phyloP scores from a whole-genome alignment of 2,888 invertebrate genomes.

The Microchrysa polita region DNA sequence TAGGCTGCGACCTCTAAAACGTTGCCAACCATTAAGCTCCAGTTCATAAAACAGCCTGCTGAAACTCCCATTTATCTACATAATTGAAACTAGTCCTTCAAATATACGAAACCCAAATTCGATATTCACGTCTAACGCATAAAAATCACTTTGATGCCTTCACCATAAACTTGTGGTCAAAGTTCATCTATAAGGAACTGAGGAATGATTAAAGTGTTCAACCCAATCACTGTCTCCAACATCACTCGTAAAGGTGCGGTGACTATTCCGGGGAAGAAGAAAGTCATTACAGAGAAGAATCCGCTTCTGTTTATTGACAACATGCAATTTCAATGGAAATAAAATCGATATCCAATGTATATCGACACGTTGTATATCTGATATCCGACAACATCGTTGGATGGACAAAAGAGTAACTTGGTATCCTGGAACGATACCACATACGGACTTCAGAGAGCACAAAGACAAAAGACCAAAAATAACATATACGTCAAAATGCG shows the following conservation, averaged over 20 bases:
- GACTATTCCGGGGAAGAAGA: constrained; percentile 1
- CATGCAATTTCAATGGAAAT: constrained; percentile 43
- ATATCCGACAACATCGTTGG: constrained; percentile 29
- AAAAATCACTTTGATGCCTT: constrained; percentile 7
- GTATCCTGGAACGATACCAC: constrained; percentile 35
- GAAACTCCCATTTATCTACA: not conserved
- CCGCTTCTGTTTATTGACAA: constrained; percentile 34
- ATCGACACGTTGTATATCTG: not conserved
- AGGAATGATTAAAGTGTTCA: constrained; percentile 33
- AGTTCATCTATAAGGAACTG: not conserved
- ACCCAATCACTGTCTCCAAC: constrained; percentile 23
- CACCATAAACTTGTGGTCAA: not conserved
- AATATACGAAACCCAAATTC: not conserved
- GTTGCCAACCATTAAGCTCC: too few relatives aligned
- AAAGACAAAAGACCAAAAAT: constrained; percentile 36
- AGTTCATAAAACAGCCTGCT: not conserved
- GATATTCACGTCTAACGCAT: not conserved
- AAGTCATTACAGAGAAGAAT: constrained; percentile 21
- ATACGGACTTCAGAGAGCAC: constrained; percentile 18
- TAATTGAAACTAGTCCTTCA: not conserved
- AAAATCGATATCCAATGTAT: constrained; percentile 40
- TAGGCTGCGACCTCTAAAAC: too few relatives aligned
- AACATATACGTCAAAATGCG: constrained; percentile 3
- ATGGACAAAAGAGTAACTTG: constrained; percentile 31
- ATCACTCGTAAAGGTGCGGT: not conserved